Conservation (phyloP, 2,113 vertebrate species). For the Pygoscelis adeliae region DNA sequence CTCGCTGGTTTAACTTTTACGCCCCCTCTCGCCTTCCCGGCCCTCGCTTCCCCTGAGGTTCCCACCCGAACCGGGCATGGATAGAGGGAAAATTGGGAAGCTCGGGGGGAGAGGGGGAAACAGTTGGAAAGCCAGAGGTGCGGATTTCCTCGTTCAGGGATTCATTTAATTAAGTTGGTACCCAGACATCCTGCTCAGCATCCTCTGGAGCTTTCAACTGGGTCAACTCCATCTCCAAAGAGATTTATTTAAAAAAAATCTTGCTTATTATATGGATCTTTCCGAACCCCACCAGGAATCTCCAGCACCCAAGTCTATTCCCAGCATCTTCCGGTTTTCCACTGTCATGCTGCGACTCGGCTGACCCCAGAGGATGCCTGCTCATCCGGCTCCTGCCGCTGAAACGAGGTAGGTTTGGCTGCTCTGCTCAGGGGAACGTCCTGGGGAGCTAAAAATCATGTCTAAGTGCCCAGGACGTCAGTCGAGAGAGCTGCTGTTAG, state of each 20-base stretch:
- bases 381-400: background rate
- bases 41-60: too few relatives aligned
- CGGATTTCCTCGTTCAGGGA: fast-evolving
- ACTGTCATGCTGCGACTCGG: fast-evolving
- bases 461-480: background rate
- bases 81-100: background rate
- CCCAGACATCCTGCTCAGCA: fast-evolving
- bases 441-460: background rate
- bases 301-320: background rate
- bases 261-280: background rate
- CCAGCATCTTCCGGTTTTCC: background rate
- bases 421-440: background rate
- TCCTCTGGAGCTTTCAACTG: background rate
- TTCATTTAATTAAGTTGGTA: fast-evolving
- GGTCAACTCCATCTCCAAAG: background rate
- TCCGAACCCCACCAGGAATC: background rate
- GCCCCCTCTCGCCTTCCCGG: too few relatives aligned
- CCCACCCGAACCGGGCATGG: background rate
- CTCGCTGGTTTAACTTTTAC: background rate
- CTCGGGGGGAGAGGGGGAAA: background rate
- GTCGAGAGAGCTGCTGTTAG: background rate
- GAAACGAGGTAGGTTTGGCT: background rate
- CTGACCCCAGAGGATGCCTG: background rate
- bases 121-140: background rate
- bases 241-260: background rate